A percentile compares a stretch with the other conserved stretches of the same genome.
These are phyloP conservation scores for Malurus splendens DNA, from an alignment of 2,797 vertebrate species.

Conservation along the genomic window DNA sequence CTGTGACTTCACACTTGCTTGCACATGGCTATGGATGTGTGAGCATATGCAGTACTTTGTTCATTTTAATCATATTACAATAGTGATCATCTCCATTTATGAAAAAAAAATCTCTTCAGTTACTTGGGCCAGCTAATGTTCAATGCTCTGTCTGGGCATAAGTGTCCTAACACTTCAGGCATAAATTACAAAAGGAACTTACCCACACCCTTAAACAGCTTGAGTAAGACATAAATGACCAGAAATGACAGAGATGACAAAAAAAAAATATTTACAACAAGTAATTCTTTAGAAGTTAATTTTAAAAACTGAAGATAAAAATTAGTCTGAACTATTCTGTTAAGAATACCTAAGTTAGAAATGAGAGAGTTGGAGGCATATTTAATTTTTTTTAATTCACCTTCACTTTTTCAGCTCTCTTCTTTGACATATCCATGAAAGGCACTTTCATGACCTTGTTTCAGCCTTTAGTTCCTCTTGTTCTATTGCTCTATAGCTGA, in stretches of 20 bases:
- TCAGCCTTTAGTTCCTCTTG: neutral
- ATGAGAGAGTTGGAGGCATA: neutral
- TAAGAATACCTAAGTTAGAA: neutral
- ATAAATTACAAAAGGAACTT: fast-evolving
- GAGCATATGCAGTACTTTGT: neutral
- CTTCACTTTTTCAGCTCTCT: neutral
- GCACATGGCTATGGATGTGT: neutral
- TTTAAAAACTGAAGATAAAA: neutral
- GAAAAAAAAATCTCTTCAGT: neutral
- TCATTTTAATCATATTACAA: neutral
- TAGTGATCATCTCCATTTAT: neutral
- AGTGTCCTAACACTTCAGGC: neutral
- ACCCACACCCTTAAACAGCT: neutral
- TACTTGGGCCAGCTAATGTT: neutral
- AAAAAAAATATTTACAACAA: neutral
- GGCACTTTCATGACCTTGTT: neutral
- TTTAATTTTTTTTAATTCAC: neutral
- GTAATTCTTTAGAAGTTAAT: neutral
- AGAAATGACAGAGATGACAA: too few relatives aligned
- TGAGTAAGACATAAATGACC: neutral
- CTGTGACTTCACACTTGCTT: neutral
- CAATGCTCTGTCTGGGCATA: neutral
- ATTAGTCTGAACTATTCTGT: neutral
- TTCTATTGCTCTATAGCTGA: neutral
- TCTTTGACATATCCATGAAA: neutral